Evolutionary conservation across 2,888 invertebrate genomes (phyloP).

Genomic region (Epistrophe eligans): DNA sequence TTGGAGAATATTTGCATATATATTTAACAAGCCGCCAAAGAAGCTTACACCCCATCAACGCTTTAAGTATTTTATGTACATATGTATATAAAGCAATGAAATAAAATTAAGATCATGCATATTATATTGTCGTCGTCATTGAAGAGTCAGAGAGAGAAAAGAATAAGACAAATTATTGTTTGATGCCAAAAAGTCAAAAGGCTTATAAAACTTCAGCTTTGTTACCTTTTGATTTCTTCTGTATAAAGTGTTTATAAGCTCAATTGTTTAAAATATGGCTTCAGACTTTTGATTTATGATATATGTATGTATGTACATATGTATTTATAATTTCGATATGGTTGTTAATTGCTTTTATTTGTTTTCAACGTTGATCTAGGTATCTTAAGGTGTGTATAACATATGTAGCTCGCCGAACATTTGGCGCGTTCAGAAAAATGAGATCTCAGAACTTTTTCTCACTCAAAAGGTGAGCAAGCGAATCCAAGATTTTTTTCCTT

Average conservation of each 20-base stretch:
- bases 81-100: constrained; percentile 1
- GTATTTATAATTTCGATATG: background rate
- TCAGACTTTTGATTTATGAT: constrained; percentile 9
- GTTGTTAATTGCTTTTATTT: constrained; percentile 9
- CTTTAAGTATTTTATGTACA: background rate
- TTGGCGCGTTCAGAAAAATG: too few relatives aligned
- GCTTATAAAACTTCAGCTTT: constrained; percentile 23
- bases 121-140: background rate
- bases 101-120: constrained; percentile 23
- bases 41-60: constrained; percentile 30
- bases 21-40: constrained; percentile 60
- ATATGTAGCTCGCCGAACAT: too few relatives aligned
- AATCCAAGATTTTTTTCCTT: too few relatives aligned
- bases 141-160: background rate
- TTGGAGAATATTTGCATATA: constrained; percentile 62
- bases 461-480: too few relatives aligned
- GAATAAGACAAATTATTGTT: constrained; percentile 25
- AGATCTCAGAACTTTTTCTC: too few relatives aligned
- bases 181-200: constrained; percentile 24
- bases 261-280: constrained; percentile 2
- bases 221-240: background rate
- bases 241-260: background rate
- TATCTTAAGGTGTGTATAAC: background rate
- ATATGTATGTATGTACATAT: too few relatives aligned
- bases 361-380: background rate